phyloP scores from a whole-genome alignment of 2,113 vertebrate genomes.

The Vanacampus margaritifer region DNA sequence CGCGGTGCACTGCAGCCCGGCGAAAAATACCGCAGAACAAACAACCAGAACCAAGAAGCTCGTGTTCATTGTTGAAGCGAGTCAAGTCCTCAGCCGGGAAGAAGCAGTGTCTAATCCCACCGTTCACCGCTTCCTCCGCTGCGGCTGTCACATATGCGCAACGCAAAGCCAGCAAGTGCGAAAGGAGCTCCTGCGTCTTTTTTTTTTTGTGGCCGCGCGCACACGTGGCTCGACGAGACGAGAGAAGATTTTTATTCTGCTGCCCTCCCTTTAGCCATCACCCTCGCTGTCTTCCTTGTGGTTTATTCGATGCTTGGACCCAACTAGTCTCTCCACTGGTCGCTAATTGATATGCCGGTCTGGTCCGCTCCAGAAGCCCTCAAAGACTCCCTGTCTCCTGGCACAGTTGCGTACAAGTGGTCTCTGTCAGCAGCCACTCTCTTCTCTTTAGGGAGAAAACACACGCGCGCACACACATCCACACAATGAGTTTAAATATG shows the following conservation, averaged over 20 bases:
- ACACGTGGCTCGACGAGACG: constrained; percentile 4
- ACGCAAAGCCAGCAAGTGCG: constrained; percentile 1
- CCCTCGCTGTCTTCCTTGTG: background rate
- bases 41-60: constrained; percentile 60
- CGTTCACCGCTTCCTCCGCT: background rate
- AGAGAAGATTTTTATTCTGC: background rate
- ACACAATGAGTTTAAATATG: constrained; percentile 22
- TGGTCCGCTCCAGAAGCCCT: constrained; percentile 64
- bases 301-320: constrained; percentile 9
- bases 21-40: constrained; percentile 70
- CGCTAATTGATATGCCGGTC: constrained; percentile 75
- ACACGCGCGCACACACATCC: background rate
- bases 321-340: constrained; percentile 45
- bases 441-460: constrained; percentile 32
- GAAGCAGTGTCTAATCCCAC: constrained; percentile 11
- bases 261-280: constrained; percentile 37
- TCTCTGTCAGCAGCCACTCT: constrained; percentile 61
- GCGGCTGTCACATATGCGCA: constrained; percentile 3
- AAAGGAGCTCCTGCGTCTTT: constrained; percentile 1
- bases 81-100: constrained; percentile 16
- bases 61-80: constrained; percentile 56
- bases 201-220: constrained; percentile 2
- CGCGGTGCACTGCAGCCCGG: constrained; percentile 68
- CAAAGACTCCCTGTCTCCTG: constrained; percentile 70
- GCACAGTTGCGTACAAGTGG: constrained; percentile 71